A percentile compares a stretch with the other conserved stretches of the same genome.
phyloP scores from a whole-genome alignment of 2,888 invertebrate species.

The Theretra japonica region DNA sequence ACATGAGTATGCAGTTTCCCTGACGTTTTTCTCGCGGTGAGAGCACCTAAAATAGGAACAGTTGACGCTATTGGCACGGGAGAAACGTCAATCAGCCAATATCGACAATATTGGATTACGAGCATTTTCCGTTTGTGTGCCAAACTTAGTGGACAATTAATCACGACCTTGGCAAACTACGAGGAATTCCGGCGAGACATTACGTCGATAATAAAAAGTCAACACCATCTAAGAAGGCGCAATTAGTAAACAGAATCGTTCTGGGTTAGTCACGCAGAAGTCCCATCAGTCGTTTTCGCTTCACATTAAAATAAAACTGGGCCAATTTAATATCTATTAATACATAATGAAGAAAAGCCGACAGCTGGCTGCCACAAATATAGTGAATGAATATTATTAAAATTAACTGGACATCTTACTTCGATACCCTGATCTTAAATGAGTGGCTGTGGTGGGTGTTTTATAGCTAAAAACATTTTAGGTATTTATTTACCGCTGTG shows the following conservation, averaged over 20 bases:
- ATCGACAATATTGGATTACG: slow-evolving; percentile 9
- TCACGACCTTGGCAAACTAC: slow-evolving; percentile 4
- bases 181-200: background rate
- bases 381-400: too few species aligned
- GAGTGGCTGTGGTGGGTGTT: too few species aligned
- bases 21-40: background rate
- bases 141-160: slow-evolving; percentile 5
- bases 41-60: background rate
- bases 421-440: too few species aligned
- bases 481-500: too few species aligned
- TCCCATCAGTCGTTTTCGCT: too few species aligned
- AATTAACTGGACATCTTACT: too few species aligned
- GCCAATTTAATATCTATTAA: too few species aligned
- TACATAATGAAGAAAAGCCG: too few species aligned
- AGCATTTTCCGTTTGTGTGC: background rate
- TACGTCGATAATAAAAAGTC: background rate
- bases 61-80: slow-evolving; percentile 12
- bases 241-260: background rate
- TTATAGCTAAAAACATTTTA: too few species aligned
- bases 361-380: too few species aligned
- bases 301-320: too few species aligned
- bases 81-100: slow-evolving; percentile 16
- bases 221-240: background rate
- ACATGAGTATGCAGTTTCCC: background rate
- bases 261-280: too few species aligned